Evolutionary conservation across 35 echinoderm and acorn worm genomes (phyloP).

Genomic region (Strongylocentrotus purpuratus): DNA sequence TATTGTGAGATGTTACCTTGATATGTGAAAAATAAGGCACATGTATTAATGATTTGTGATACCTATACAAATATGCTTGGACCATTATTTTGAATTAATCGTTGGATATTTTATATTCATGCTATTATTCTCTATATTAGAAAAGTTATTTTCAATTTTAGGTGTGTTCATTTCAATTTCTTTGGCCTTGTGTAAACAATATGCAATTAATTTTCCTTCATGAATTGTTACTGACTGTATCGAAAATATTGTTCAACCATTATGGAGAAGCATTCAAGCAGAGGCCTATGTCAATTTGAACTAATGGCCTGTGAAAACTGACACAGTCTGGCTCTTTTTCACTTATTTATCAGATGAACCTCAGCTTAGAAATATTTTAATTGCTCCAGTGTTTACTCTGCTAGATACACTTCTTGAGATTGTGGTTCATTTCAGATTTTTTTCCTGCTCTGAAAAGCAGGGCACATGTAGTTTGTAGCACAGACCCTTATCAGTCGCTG

Average conservation of each 20-base stretch:
- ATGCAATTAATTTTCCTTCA: not conserved
- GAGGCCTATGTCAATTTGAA: not conserved
- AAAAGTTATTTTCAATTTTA: not conserved
- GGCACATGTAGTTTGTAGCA: not conserved
- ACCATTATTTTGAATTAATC: not conserved
- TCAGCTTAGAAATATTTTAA: not conserved
- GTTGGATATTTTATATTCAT: not conserved
- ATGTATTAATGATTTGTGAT: not conserved
- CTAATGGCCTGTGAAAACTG: not conserved
- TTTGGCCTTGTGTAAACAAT: not conserved
- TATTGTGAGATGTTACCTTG: not conserved
- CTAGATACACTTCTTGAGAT: not conserved
- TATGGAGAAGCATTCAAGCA: not conserved
- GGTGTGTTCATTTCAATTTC: not conserved
- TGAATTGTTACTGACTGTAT: not conserved
- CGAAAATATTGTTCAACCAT: not conserved
- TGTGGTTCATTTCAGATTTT: not conserved
- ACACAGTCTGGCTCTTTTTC: not conserved
- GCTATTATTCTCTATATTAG: no score
- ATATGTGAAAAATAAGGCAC: not conserved
- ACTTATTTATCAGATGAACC: not conserved
- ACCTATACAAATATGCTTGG: not conserved
- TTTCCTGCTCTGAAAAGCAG: not conserved
- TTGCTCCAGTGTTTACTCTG: not conserved
- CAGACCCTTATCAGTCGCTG: no score